A percentile compares a stretch with the other conserved stretches of the same genome.
Conservation (phyloP, 2,113 vertebrate species). For the Cyrtonyx montezumae region DNA sequence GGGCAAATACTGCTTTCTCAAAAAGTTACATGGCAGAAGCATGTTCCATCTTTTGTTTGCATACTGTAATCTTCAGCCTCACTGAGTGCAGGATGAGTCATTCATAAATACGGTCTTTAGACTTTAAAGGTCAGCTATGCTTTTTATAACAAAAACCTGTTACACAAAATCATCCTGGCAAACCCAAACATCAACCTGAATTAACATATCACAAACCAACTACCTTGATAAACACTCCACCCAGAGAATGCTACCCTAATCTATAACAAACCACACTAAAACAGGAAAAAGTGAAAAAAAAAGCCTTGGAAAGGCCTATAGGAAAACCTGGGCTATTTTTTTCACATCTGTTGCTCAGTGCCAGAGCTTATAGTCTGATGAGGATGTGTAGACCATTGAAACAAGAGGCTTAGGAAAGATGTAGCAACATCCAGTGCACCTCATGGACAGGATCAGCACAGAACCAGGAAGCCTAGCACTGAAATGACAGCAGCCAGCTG, state of each 20-base stretch:
- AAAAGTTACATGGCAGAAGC: conserved; percentile 58
- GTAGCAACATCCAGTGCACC: background rate
- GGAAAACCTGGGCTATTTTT: background rate
- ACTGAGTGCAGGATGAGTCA: conserved; percentile 12
- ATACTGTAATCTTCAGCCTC: conserved; percentile 23
- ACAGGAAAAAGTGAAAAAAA: background rate
- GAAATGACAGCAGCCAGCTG: background rate
- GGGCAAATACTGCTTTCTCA: conserved; percentile 62
- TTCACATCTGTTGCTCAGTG: background rate
- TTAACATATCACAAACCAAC: background rate
- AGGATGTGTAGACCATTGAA: background rate
- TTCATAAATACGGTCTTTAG: conserved; percentile 55
- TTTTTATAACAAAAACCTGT: conserved; percentile 44
- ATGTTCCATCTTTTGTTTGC: conserved; percentile 35
- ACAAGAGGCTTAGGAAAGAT: background rate
- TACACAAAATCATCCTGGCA: background rate
- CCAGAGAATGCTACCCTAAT: background rate
- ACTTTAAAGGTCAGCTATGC: conserved; percentile 55
- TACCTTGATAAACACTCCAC: background rate
- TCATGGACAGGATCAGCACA: background rate
- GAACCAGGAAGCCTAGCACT: background rate
- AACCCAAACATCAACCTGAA: conserved; percentile 16
- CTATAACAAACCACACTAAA: background rate
- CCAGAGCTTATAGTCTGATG: background rate
- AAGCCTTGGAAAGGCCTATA: background rate